Evolutionary conservation across 2,797 vertebrate genomes (phyloP), one percentile per base, ranked within the genome.

Genomic region (Clarias laeviceps): DNA sequence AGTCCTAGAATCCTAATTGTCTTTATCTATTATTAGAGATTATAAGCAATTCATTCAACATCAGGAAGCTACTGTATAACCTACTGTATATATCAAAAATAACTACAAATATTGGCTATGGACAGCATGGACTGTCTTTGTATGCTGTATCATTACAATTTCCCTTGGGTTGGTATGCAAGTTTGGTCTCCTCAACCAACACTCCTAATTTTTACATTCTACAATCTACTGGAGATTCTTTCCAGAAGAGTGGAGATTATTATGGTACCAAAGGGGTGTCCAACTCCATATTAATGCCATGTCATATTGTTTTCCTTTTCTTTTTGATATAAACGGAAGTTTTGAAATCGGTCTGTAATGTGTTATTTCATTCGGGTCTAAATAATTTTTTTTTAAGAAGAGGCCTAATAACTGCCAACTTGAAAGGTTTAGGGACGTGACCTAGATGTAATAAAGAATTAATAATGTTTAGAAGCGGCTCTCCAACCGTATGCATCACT

Each of bases 11-110:
- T 81, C 74, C 29, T 80, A 5, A 40, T n/a, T 65, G 15, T 11
- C 82, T 66, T 84, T 66, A 85, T 57, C 22, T 65, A 73, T 37
- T 64, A 72, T 72, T 37, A 37, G 12, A 45, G 11, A 72, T 70
- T 14, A 45, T 22, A 27, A 70, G 9, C 5, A 70, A 40, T 70
- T 70, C 22, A 72, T 72, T 72, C 18, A 20, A 32, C 3, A 76
- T 56, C 17, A 32, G 17, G 73, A 56, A 56, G 8, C 27, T n/a
- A n/a, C n/a, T n/a, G n/a, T 32, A 11, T 22, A 76, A 32, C 18
- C 73, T 57, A 22, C n/a, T n/a, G n/a, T n/a, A n/a, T n/a, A n/a
- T n/a, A n/a, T n/a, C n/a, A n/a, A n/a, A n/a, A n/a, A n/a, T n/a
- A 74, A 54, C 50, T 74, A 74, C 12, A 54, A 54, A 14, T 54